Conservation (phyloP, 1,140 invertebrate species). For the Alviniconcha marisindica region DNA sequence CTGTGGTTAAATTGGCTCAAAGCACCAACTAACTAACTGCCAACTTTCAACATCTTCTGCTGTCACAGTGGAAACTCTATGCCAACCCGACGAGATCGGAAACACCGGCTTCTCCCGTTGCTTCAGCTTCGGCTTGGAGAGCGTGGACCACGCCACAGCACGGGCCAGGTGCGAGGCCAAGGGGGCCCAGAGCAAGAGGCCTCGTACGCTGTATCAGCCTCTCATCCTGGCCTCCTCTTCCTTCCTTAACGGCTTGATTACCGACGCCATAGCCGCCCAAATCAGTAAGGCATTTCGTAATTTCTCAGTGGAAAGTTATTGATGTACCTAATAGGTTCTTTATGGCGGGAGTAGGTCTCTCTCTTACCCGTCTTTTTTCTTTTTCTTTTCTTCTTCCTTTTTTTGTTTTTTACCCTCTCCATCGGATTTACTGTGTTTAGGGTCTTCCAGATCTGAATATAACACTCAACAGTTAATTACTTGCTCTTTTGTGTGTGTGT, state of each 20-base stretch:
- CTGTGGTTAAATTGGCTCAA: too few species aligned
- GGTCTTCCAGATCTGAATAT: too few species aligned
- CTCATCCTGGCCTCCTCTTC: neutral
- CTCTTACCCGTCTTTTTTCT: too few species aligned
- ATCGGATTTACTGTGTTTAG: too few species aligned
- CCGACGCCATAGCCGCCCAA: neutral
- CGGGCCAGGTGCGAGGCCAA: neutral
- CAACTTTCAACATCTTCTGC: too few species aligned
- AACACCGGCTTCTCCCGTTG: neutral
- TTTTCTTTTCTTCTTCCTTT: too few species aligned
- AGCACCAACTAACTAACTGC: too few species aligned
- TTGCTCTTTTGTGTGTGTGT: neutral
- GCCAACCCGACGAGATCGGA: conserved; percentile 4
- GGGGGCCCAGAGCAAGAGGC: neutral
- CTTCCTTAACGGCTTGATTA: neutral
- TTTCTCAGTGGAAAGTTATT: neutral
- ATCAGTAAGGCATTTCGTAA: neutral
- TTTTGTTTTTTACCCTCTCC: too few species aligned
- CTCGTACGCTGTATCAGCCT: neutral
- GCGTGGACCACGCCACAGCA: neutral
- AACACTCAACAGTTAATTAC: too few species aligned
- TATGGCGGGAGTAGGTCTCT: neutral
- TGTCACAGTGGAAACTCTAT: neutral
- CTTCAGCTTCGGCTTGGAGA: conserved; percentile 4
- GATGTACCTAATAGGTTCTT: neutral